Base-by-base conservation (phyloP, 2,888 invertebrate species). In the Drosophila robusta region DNA sequence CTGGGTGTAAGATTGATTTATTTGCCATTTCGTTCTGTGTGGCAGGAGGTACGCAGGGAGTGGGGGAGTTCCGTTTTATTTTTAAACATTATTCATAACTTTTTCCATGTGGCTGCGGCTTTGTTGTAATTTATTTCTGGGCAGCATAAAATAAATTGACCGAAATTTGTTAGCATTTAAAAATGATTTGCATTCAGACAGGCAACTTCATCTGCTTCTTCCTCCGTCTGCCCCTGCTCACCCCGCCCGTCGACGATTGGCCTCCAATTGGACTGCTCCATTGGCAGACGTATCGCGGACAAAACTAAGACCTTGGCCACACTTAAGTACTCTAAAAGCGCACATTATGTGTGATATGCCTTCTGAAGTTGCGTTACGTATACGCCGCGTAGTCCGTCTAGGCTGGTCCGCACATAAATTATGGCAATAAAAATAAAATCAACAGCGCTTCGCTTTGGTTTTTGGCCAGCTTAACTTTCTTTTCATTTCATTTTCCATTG, bases 161-260 rank as follows among this genome's bases (percentile, higher is more conserved):
- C 75, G 81, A 86, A 83, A 86, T 86, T 86, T 87, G 87, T 86
- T 74, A 84, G 89, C 89, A 89, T 86, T 86, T 86, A 84, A 86
- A 85, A 84, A 81, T 84, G 85, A 89, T 87, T 89, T 86, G 85
- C 77, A 72, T 80, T 64, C 49, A 68, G 38, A 18, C 44, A 46
- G 36, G 11, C 44, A 36, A 60, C 61, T 38, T 45, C 42, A 41
- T 29, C 1, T 36, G n/a, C 16, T 18, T 34, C 4, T 47, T 6
- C 36, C 41, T 34, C 12, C 22, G 24, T 39, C 51, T 52, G 60
- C 5, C 18, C 5, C 26, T 0, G 0, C 12, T 38, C 22, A 22
- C 4, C 11, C 5, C 34, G 8, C 9, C 3, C 16, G 1, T 4
- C 16, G 12, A 6, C 29, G 41, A 75, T 82, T 79, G 65, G 60